A percentile compares a stretch with the other conserved stretches of the same genome.
Conservation (phyloP, 2,888 invertebrate genomes). For the Drosophila affinis region DNA sequence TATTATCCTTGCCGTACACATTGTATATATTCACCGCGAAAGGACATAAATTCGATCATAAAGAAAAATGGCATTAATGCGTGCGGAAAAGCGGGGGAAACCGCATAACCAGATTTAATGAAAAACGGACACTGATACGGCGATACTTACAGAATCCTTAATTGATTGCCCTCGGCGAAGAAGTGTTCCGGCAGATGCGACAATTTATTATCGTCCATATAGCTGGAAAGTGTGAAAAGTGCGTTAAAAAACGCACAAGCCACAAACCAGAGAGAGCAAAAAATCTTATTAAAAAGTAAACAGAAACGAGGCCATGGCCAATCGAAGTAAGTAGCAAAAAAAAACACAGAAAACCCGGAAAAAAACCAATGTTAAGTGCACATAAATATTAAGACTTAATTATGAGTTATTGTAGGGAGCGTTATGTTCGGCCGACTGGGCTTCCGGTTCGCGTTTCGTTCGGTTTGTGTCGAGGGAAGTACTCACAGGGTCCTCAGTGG, state of each 20-base stretch:
- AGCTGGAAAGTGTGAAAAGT: conserved; percentile 76
- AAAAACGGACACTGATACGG: conserved; percentile 1
- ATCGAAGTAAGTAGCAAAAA: conserved; percentile 27
- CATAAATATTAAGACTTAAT: conserved; percentile 71
- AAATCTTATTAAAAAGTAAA: conserved; percentile 27
- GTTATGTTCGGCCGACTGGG: too few relatives aligned
- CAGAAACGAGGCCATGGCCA: conserved; percentile 25
- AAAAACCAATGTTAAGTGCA: conserved; percentile 58
- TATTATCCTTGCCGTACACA: too few relatives aligned
- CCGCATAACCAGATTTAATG: conserved; percentile 9
- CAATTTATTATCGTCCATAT: conserved; percentile 84
- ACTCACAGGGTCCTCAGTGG: conserved; percentile 81
- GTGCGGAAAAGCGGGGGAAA: neutral
- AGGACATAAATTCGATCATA: conserved; percentile 10
- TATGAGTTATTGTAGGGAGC: conserved; percentile 61
- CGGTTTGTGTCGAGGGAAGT: conserved; percentile 2
- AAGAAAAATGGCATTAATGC: conserved; percentile 9
- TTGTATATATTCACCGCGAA: too few relatives aligned
- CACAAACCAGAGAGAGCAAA: conserved; percentile 15
- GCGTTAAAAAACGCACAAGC: conserved; percentile 36
- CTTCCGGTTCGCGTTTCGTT: neutral
- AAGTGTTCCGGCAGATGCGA: conserved; percentile 81
- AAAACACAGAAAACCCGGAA: too few relatives aligned
- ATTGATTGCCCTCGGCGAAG: conserved; percentile 81
- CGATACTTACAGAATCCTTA: conserved; percentile 84